Conservation (phyloP, 2,888 invertebrate species). For the Xanthorhoe designata region DNA sequence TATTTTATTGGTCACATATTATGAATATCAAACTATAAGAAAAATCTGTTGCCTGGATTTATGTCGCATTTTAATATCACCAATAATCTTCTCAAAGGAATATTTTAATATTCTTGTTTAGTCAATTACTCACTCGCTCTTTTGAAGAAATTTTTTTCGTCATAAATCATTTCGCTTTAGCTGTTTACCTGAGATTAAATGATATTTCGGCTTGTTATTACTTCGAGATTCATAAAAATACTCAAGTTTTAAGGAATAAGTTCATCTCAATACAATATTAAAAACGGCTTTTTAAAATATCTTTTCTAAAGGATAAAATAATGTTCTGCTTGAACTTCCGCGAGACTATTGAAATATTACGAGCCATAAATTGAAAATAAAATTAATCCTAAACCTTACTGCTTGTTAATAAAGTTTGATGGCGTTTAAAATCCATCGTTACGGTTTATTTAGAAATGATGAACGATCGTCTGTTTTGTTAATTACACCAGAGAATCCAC, state of each 20-base stretch:
- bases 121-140: neutral
- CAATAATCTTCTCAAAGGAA: neutral
- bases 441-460: neutral
- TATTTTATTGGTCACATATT: no score
- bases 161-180: conserved; percentile 21
- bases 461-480: neutral
- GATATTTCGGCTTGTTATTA: neutral
- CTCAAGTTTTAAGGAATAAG: neutral
- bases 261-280: neutral
- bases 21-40: no score
- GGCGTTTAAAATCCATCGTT: neutral
- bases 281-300: neutral
- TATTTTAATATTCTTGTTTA: conserved; percentile 4
- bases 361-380: conserved; percentile 1
- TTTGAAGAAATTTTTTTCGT: conserved; percentile 4
- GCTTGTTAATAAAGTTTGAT: neutral
- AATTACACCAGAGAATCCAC: no score
- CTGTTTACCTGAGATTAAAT: neutral
- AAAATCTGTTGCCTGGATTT: neutral
- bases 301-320: neutral
- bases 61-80: neutral
- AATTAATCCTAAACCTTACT: conserved; percentile 16
- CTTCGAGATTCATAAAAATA: neutral
- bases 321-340: neutral
- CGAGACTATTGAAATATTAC: neutral